Percentiles rank a stretch among this genome's conserved stretches.
Conservation (phyloP, 2,797 vertebrate species). For the Leptodactylus fallax region DNA sequence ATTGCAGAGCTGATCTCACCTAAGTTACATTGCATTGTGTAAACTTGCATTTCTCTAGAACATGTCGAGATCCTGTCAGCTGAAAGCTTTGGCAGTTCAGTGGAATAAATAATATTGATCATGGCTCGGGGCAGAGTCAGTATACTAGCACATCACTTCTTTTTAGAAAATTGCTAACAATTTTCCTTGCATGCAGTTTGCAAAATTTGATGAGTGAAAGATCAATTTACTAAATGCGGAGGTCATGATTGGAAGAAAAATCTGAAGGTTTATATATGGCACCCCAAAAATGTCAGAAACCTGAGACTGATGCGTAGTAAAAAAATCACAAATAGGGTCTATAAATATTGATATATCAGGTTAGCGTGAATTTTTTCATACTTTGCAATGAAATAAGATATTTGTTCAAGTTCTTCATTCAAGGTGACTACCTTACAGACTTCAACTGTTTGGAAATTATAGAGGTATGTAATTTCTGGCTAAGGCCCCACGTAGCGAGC, state of each 20-base stretch:
- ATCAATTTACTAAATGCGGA: conserved; percentile 18
- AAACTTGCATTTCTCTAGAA: not conserved
- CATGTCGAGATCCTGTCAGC: conserved; percentile 8
- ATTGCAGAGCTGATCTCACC: not conserved
- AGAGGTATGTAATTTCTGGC: too few species aligned
- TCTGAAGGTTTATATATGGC: not conserved
- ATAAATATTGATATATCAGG: not conserved
- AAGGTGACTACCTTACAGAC: too few species aligned
- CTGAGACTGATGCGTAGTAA: not conserved
- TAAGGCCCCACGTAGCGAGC: too few species aligned
- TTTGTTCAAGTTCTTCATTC: too few species aligned
- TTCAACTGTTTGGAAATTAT: too few species aligned
- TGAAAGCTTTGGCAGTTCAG: not conserved
- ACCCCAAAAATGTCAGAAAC: not conserved
- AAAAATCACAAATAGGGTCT: not conserved
- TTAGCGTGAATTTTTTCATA: not conserved
- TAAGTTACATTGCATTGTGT: not conserved
- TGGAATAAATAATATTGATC: conserved; percentile 41
- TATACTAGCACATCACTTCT: not conserved
- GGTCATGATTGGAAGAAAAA: not conserved
- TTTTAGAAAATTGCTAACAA: not conserved
- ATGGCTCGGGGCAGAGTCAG: not conserved
- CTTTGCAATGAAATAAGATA: not conserved
- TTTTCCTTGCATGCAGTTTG: not conserved
- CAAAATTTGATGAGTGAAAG: not conserved